Conservation (phyloP, 1,140 invertebrate species). For the Centruroides sculpturatus region DNA sequence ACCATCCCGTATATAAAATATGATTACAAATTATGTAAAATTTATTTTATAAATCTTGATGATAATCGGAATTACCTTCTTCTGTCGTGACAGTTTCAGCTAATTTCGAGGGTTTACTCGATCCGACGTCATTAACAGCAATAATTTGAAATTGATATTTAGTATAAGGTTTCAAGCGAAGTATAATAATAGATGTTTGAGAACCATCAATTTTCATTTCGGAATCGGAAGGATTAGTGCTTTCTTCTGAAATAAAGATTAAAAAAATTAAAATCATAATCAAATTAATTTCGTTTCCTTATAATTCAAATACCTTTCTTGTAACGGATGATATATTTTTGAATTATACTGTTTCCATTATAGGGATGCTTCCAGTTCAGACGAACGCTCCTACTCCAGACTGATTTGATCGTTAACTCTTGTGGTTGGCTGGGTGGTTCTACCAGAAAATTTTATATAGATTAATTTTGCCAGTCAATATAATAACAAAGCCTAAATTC, state of each 20-base stretch:
- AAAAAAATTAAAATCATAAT: too few species aligned
- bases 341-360: conserved; percentile 87
- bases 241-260: too few species aligned
- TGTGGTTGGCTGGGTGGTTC: conserved; percentile 86
- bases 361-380: conserved; percentile 75
- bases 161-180: conserved; percentile 2
- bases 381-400: conserved; percentile 75
- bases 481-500: too few species aligned
- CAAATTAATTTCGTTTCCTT: too few species aligned
- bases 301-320: too few species aligned
- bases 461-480: too few species aligned
- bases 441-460: conserved; percentile 21
- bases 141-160: conserved; percentile 18
- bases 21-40: too few species aligned
- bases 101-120: conserved; percentile 68
- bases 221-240: conserved; percentile 1
- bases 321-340: conserved; percentile 41
- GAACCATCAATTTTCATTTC: conserved; percentile 7
- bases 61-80: conserved; percentile 41
- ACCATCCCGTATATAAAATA: too few species aligned
- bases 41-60: too few species aligned
- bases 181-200: conserved; percentile 9
- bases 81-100: conserved; percentile 69
- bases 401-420: conserved; percentile 75
- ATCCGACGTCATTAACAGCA: conserved; percentile 33